These are phyloP conservation scores for Hirtodrosophila confusa DNA, from an alignment of 2,888 invertebrate species.

Conservation along the genomic window DNA sequence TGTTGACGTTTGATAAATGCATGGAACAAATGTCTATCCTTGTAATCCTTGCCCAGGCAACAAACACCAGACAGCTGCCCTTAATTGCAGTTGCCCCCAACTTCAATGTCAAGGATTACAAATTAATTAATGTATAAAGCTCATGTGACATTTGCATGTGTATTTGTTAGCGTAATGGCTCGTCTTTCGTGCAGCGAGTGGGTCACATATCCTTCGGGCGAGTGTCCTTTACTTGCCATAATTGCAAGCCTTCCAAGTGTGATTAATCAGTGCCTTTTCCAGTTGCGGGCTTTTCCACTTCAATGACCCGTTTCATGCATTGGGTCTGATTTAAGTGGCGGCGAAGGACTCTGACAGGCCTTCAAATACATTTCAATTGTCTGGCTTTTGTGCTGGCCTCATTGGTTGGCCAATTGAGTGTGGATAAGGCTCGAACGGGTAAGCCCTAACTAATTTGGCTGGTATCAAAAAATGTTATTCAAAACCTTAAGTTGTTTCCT, in stretches of 20 bases:
- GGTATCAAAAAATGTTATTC: background rate
- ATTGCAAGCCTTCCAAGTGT: constrained; percentile 54
- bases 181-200: constrained; percentile 1
- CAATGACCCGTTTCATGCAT: constrained; percentile 19
- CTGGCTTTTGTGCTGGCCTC: constrained; percentile 21
- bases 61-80: constrained; percentile 42
- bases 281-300: constrained; percentile 23
- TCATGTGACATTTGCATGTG: constrained; percentile 56
- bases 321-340: constrained; percentile 25
- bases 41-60: constrained; percentile 57
- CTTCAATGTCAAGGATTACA: constrained; percentile 67
- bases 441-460: constrained; percentile 5
- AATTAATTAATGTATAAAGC: constrained; percentile 71
- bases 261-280: constrained; percentile 53
- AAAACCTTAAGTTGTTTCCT: background rate
- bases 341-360: constrained; percentile 37
- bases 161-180: constrained; percentile 10
- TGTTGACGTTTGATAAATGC: constrained; percentile 58
- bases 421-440: constrained; percentile 8
- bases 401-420: constrained; percentile 39
- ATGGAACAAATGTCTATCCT: constrained; percentile 42
- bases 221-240: constrained; percentile 23
- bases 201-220: constrained; percentile 3
- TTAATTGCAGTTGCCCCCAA: constrained; percentile 57
- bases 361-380: constrained; percentile 30